Evolutionary conservation across 2,888 invertebrate species (phyloP).

Genomic region (Orthosia gothica): DNA sequence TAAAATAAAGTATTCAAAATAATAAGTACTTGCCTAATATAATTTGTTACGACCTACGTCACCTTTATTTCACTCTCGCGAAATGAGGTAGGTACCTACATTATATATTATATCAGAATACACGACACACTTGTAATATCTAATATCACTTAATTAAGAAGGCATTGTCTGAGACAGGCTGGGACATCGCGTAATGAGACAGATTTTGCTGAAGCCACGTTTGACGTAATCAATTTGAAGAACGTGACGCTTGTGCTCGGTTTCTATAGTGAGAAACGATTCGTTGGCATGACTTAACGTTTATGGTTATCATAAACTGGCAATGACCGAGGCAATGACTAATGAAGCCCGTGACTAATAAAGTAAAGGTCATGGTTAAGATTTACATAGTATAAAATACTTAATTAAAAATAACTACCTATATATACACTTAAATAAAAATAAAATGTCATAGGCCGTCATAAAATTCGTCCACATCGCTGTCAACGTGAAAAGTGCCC

Average conservation of each 20-base stretch:
- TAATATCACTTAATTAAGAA: constrained; percentile 58
- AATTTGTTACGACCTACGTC: constrained; percentile 22
- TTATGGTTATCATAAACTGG: background rate
- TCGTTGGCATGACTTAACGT: constrained; percentile 1
- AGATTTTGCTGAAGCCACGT: constrained; percentile 34
- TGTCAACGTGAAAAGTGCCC: too few relatives aligned
- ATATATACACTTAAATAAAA: too few relatives aligned
- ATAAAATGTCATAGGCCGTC: too few relatives aligned
- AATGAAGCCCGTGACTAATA: too few relatives aligned
- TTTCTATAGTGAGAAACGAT: constrained; percentile 1
- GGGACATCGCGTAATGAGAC: constrained; percentile 46
- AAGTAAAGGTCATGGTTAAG: too few relatives aligned
- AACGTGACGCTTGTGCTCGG: constrained; percentile 27
- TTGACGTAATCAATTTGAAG: constrained; percentile 51
- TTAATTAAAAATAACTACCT: too few relatives aligned
- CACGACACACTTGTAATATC: constrained; percentile 50
- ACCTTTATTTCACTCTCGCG: constrained; percentile 14
- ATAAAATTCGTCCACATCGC: too few relatives aligned
- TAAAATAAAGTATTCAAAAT: background rate
- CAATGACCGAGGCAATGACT: too few relatives aligned
- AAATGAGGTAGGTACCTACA: constrained; percentile 27
- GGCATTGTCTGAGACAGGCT: constrained; percentile 47
- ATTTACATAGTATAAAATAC: too few relatives aligned
- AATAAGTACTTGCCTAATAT: constrained; percentile 12
- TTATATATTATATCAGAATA: constrained; percentile 13